Percentiles rank a stretch among this genome's conserved stretches.
phyloP scores from a whole-genome alignment of 1,140 invertebrate genomes.

The Drosophila novamexicana region DNA sequence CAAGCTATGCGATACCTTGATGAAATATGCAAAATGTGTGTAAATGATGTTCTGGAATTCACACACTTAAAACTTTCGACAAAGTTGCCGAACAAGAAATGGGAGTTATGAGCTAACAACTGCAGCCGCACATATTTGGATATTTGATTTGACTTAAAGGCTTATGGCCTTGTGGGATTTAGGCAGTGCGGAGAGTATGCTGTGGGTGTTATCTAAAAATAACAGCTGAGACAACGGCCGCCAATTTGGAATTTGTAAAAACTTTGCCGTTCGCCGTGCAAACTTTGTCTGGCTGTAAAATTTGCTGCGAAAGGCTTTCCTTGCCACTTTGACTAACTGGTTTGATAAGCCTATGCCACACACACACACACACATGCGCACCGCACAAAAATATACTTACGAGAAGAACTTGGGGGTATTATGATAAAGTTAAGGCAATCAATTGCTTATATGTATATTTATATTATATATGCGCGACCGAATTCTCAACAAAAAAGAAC shows the following conservation, averaged over 20 bases:
- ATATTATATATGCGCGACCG: constrained; percentile 12
- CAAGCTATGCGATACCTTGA: constrained; percentile 6
- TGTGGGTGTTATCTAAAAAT: constrained; percentile 67
- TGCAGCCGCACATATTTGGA: constrained; percentile 10
- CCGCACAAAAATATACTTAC: constrained; percentile 7
- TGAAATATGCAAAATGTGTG: neutral
- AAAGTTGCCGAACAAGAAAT: neutral
- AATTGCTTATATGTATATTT: constrained; percentile 46
- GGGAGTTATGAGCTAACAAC: constrained; percentile 30
- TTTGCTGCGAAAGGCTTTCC: constrained; percentile 54
- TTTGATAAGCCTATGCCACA: constrained; percentile 39
- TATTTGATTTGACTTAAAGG: constrained; percentile 25
- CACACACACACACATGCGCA: neutral
- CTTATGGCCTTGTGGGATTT: constrained; percentile 10
- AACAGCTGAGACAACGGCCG: constrained; percentile 49
- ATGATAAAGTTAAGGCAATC: constrained; percentile 55
- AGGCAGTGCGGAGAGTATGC: constrained; percentile 4
- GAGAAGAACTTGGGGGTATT: constrained; percentile 28
- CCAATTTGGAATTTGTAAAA: constrained; percentile 62
- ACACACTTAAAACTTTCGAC: constrained; percentile 18
- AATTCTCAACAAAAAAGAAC: constrained; percentile 20
- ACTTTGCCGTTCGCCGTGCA: constrained; percentile 46
- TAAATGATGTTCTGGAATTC: constrained; percentile 11
- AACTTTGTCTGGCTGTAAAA: constrained; percentile 63
- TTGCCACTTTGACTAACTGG: constrained; percentile 36